These are phyloP conservation scores for Neodiprion lecontei DNA, from an alignment of 1,140 invertebrate genomes.

Conservation along the genomic window DNA sequence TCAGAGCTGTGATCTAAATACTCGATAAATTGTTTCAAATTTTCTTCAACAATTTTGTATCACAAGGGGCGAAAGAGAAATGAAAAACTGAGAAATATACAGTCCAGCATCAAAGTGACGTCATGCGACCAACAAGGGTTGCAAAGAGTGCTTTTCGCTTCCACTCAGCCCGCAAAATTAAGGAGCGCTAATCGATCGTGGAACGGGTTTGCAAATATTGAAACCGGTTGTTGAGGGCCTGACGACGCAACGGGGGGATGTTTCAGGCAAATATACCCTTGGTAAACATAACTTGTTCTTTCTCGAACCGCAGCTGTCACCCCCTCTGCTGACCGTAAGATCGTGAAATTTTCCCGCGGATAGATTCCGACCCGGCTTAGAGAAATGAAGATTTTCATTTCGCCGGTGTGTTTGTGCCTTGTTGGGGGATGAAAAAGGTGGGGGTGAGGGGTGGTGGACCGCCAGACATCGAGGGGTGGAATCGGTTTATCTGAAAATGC, in stretches of 20 bases:
- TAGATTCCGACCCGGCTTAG: no score
- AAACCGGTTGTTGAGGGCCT: background rate
- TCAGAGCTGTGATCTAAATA: no score
- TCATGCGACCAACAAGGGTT: background rate
- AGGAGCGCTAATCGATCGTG: background rate
- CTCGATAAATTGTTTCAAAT: no score
- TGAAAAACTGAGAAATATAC: no score
- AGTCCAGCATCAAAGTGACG: no score
- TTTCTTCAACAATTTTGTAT: no score
- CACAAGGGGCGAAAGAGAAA: no score
- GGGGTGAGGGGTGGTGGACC: background rate
- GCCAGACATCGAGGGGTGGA: background rate
- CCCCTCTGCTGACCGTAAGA: background rate
- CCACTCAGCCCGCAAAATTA: background rate
- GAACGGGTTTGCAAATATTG: background rate
- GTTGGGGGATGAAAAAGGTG: constrained; percentile 32
- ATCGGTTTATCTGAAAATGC: constrained; percentile 7
- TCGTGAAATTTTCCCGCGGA: no score
- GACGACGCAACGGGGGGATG: background rate
- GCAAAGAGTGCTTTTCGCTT: no score
- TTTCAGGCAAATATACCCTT: background rate
- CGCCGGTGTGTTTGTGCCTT: constrained; percentile 6
- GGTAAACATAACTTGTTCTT: constrained; percentile 2
- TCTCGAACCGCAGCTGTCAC: background rate
- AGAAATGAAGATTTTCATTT: no score